Base-by-base conservation (phyloP, 2,113 vertebrate species). In the Regulus satrapa region DNA sequence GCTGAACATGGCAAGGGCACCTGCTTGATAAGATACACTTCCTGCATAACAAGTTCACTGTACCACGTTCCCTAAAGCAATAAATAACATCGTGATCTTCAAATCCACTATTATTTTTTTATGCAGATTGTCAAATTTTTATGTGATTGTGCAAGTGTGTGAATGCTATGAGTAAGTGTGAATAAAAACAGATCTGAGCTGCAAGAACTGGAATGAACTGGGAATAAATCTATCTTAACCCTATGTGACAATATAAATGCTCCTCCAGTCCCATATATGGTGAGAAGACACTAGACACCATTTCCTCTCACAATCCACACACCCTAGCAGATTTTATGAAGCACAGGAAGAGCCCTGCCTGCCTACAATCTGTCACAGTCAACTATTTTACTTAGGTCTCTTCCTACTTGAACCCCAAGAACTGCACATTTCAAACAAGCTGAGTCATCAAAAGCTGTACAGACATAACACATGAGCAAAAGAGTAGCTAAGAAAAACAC, bases 1-100 rank as follows among this genome's bases (percentile, higher is more conserved):
- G 95, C 93, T 94, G 95, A 97, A 97, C 96, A 93, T 23, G 77
- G 91, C 85, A 93, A 92, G 91, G 95, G 88, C 91, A 97, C 81
- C 41, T 91, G 84, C 72, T 54, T 67, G 58, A 58, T 79, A 92
- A 88, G 87, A 85, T 26, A 79, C 59, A 56, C 75, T 32, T 20
- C 69, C 68, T 94, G 96, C 95, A 95, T 96, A 87, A 81, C 91
- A 97, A 97, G 46, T 38, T 49, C 77, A 73, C 63, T 32, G 9
- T 15, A 75, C 20, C 72, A 14, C 14, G 17, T 67, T 89, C 90
- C 95, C 88, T 85, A 94, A 96, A 96, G 94, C 76, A 79, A 92
- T 74, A 91, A 96, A 92, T 93, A 93, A 94, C 80, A 63, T 74
- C 31, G 89, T 16, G 54, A 91, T 88, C 92, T 72, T 75, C 87